These are phyloP conservation scores for Troides helena DNA, from an alignment of 2,888 invertebrate species.

Conservation along the genomic window DNA sequence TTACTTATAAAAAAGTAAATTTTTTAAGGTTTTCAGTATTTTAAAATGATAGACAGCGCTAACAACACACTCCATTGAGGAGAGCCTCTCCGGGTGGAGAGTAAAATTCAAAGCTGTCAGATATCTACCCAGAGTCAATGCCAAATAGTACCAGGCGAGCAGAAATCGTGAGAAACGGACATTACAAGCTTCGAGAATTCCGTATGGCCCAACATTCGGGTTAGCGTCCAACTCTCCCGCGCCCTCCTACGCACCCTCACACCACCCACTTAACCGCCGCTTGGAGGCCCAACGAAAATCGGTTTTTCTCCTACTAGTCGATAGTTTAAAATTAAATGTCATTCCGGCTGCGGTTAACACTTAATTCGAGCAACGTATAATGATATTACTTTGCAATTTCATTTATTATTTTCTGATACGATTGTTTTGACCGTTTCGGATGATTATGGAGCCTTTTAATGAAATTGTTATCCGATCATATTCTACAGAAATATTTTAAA, in stretches of 20 bases:
- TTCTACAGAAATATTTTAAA: conserved; percentile 40
- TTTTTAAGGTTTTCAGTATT: conserved; percentile 17
- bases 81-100: conserved; percentile 13
- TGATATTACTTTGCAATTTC: conserved; percentile 73
- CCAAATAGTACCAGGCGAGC: conserved; percentile 74
- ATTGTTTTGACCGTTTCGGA: conserved; percentile 52
- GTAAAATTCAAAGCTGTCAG: conserved; percentile 43
- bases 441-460: conserved; percentile 69
- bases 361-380: conserved; percentile 73
- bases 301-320: conserved; percentile 69
- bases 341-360: conserved; percentile 73
- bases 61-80: not conserved
- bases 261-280: conserved; percentile 45
- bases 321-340: conserved; percentile 78
- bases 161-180: conserved; percentile 49
- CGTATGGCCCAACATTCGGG: conserved; percentile 20
- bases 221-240: conserved; percentile 35
- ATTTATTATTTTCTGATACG: conserved; percentile 70
- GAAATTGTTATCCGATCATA: conserved; percentile 67
- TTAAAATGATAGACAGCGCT: conserved; percentile 16
- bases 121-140: conserved; percentile 73
- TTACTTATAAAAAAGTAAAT: conserved; percentile 9
- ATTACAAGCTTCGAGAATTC: conserved; percentile 44
- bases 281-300: conserved; percentile 60
- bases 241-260: conserved; percentile 45